A percentile compares a stretch with the other conserved stretches of the same genome.
Conservation (phyloP, 2,797 vertebrate genomes). For the Lepilemur ruficaudatus region DNA sequence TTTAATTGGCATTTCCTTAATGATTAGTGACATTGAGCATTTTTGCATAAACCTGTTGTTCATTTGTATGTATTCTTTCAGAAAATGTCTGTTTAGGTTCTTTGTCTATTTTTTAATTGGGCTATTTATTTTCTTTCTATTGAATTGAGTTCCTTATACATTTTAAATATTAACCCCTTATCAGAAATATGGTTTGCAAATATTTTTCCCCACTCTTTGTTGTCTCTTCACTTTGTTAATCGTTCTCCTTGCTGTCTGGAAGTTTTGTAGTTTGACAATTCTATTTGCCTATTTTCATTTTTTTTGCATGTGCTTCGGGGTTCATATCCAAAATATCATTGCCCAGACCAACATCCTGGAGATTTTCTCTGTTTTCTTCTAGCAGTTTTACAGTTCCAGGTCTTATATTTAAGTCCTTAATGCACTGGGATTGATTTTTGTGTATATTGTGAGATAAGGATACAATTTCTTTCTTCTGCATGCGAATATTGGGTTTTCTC, state of each 20-base stretch:
- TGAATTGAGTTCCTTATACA: neutral
- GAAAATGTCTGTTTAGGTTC: neutral
- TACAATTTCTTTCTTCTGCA: neutral
- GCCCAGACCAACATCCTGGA: neutral
- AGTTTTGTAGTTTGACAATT: neutral
- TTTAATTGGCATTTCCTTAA: neutral
- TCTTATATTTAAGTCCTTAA: neutral
- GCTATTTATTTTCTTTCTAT: neutral
- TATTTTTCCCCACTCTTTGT: neutral
- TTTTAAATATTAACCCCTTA: neutral
- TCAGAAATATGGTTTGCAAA: neutral
- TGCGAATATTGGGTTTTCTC: neutral
- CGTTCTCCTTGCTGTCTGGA: neutral
- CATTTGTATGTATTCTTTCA: neutral
- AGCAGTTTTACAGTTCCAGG: neutral
- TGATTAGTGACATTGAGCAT: neutral
- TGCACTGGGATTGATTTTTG: neutral
- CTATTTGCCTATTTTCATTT: neutral
- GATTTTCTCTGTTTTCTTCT: neutral
- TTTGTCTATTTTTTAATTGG: neutral
- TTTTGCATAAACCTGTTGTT: neutral
- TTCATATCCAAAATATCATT: neutral
- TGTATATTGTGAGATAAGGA: neutral
- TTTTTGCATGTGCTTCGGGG: neutral
- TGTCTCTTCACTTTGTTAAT: neutral